Evolutionary conservation across 2,797 vertebrate genomes (phyloP).

Genomic region (Novumbra hubbsi): DNA sequence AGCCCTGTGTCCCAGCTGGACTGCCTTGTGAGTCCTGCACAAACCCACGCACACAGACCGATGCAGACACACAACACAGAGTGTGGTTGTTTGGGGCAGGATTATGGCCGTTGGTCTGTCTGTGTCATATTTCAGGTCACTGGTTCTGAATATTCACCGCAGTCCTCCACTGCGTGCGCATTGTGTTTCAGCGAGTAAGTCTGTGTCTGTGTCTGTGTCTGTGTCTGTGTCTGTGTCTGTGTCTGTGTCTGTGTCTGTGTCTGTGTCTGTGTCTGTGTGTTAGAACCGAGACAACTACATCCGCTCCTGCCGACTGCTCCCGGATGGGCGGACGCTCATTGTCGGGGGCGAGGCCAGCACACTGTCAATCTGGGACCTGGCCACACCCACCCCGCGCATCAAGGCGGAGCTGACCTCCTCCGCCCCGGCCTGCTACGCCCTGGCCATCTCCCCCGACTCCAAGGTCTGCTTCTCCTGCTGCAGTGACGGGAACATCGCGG

Average conservation of each 20-base stretch:
- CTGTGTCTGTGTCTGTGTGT: constrained; percentile 8
- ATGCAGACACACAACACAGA: too few relatives aligned
- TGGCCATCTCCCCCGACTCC: constrained; percentile 96
- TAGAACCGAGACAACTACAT: constrained; percentile 98
- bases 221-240: constrained; percentile 10
- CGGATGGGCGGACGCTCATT: constrained; percentile 91
- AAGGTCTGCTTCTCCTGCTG: constrained; percentile 98
- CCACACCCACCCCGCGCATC: constrained; percentile 91
- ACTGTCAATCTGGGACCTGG: constrained; percentile 95
- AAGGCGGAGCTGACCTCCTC: constrained; percentile 96
- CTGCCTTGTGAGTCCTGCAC: constrained; percentile 83
- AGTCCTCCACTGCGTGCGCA: neutral
- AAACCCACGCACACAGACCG: neutral
- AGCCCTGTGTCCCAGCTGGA: constrained; percentile 96
- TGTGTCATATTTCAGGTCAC: neutral
- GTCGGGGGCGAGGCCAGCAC: constrained; percentile 96
- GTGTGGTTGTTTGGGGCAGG: too few relatives aligned
- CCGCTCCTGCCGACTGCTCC: constrained; percentile 94
- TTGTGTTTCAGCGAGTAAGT: neutral
- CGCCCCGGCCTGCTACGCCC: constrained; percentile 91
- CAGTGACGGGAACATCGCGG: constrained; percentile 93
- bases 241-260: constrained; percentile 10
- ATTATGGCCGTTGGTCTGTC: too few relatives aligned
- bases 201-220: constrained; percentile 3
- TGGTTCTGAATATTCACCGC: neutral